Percentiles rank a stretch among this genome's conserved stretches.
phyloP scores from a whole-genome alignment of 2,113 vertebrate species.

The Spea bombifrons region DNA sequence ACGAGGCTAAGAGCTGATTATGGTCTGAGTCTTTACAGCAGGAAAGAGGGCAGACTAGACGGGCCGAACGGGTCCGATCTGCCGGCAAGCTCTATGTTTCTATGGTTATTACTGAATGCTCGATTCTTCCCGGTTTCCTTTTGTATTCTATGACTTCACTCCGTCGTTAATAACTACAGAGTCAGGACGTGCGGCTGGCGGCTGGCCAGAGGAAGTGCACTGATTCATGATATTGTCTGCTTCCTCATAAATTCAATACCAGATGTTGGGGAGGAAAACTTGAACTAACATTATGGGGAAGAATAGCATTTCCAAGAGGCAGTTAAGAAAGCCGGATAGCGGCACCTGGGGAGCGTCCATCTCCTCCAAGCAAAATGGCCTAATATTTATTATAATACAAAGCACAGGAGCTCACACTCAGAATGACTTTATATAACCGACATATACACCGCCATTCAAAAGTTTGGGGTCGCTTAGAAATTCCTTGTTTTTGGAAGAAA shows the following conservation, averaged over 20 bases:
- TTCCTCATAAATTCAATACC: not conserved
- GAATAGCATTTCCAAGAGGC: not conserved
- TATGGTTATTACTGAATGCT: too few species aligned
- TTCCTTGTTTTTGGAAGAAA: too few species aligned
- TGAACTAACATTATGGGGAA: not conserved
- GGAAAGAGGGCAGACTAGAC: too few species aligned
- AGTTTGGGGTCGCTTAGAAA: too few species aligned
- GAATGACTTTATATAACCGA: too few species aligned
- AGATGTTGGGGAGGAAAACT: not conserved
- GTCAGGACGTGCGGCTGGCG: not conserved
- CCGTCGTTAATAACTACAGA: not conserved
- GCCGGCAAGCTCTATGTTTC: too few species aligned
- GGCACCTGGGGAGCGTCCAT: not conserved
- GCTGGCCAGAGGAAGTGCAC: not conserved
- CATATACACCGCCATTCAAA: too few species aligned
- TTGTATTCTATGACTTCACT: not conserved
- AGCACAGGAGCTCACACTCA: too few species aligned
- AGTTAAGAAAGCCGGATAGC: not conserved
- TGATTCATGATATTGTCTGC: not conserved
- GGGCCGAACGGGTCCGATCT: too few species aligned
- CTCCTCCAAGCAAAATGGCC: not conserved
- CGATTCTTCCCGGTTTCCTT: not conserved
- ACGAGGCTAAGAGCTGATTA: too few species aligned
- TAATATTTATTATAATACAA: too few species aligned
- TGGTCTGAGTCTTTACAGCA: too few species aligned